A percentile compares a stretch with the other conserved stretches of the same genome.
phyloP scores from a whole-genome alignment of 2,797 vertebrate genomes.

The Falco concolor region DNA sequence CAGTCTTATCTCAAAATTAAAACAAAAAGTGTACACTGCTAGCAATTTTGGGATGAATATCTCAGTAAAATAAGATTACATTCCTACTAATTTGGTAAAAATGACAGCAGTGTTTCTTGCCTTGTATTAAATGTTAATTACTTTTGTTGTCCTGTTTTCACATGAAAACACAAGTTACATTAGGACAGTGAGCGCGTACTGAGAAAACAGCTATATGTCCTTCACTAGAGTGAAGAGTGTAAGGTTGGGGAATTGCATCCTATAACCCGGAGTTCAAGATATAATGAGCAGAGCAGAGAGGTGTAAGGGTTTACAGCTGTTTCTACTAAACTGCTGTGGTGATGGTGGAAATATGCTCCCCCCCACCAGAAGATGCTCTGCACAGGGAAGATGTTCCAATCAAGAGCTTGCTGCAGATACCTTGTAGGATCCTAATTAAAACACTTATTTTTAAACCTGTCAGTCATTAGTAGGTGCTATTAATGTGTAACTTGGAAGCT shows the following conservation, averaged over 20 bases:
- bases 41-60: neutral
- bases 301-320: neutral
- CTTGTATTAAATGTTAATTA: neutral
- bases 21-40: neutral
- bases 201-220: fast-evolving
- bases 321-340: neutral
- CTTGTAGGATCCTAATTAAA: slow-evolving; percentile 38
- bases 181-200: neutral
- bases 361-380: neutral
- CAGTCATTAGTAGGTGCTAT: slow-evolving; percentile 17
- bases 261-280: neutral
- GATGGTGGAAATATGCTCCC: neutral
- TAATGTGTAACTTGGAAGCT: neutral
- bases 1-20: slow-evolving; percentile 1
- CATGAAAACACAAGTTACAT: slow-evolving; percentile 11
- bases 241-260: neutral
- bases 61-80: neutral
- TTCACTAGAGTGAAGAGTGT: neutral
- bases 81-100: neutral
- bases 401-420: slow-evolving; percentile 11
- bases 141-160: neutral
- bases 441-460: slow-evolving; percentile 50
- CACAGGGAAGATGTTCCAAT: neutral
- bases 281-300: neutral
- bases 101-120: neutral